Evolutionary conservation across 2,113 vertebrate species (phyloP).

Genomic region (Hiodon alosoides): DNA sequence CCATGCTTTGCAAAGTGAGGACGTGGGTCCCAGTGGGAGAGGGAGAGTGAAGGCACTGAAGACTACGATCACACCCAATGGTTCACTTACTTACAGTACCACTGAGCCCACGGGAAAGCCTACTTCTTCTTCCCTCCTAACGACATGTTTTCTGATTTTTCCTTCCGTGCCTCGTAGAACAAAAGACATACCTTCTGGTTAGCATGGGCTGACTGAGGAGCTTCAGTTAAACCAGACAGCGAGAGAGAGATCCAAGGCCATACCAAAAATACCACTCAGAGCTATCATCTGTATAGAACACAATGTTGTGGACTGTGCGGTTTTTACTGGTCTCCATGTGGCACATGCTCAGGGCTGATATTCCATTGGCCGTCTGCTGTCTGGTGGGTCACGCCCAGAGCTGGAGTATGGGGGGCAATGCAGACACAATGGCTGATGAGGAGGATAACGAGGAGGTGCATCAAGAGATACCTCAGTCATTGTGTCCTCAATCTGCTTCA

Average conservation of each 20-base stretch:
- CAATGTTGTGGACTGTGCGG: too few relatives aligned
- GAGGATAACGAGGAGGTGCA: constrained; percentile 9
- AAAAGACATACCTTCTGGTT: constrained; percentile 69
- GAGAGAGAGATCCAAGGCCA: constrained; percentile 1
- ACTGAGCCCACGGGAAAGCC: constrained; percentile 52
- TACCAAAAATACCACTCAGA: background rate
- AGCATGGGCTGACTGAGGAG: constrained; percentile 36
- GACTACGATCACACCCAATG: constrained; percentile 38
- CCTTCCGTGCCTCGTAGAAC: constrained; percentile 70
- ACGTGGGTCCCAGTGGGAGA: background rate
- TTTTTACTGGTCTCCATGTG: too few relatives aligned
- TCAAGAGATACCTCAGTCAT: constrained; percentile 67
- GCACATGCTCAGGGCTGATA: too few relatives aligned
- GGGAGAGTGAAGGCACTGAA: constrained; percentile 35
- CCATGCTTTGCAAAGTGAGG: background rate
- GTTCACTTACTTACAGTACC: constrained; percentile 56
- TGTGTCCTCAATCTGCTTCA: constrained; percentile 75
- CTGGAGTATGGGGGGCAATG: background rate
- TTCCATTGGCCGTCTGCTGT: too few relatives aligned
- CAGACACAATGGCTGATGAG: background rate
- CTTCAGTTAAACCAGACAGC: constrained; percentile 9
- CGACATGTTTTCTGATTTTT: constrained; percentile 70
- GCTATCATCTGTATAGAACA: background rate
- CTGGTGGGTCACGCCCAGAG: too few relatives aligned
- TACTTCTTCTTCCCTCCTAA: constrained; percentile 71